phyloP scores from a whole-genome alignment of 2,113 vertebrate genomes.

The Nerophis ophidion region DNA sequence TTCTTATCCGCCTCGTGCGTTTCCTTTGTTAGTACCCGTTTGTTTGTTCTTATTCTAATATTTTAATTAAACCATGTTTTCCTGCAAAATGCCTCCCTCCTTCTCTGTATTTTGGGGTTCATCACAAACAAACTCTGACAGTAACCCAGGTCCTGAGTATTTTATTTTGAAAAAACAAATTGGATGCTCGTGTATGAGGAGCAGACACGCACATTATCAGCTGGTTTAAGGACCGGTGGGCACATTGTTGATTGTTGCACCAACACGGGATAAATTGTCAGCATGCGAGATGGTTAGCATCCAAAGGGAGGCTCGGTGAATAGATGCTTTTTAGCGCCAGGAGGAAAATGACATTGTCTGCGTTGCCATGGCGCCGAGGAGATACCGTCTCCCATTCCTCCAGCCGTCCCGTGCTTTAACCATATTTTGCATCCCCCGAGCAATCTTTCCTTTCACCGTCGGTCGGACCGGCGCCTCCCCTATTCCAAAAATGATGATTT shows the following conservation, averaged over 20 bases:
- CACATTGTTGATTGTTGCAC: slow-evolving; percentile 3
- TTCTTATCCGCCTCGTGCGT: too few relatives aligned
- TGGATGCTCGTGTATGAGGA: not conserved
- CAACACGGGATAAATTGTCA: slow-evolving; percentile 51
- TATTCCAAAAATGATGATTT: slow-evolving; percentile 45
- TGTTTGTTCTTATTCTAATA: too few relatives aligned
- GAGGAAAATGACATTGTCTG: slow-evolving; percentile 43
- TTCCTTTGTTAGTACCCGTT: too few relatives aligned
- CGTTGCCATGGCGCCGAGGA: slow-evolving; percentile 30
- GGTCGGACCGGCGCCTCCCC: slow-evolving; percentile 23
- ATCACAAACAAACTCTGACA: too few relatives aligned
- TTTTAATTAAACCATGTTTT: too few relatives aligned
- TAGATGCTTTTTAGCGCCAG: slow-evolving; percentile 14
- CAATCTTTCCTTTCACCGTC: slow-evolving; percentile 11
- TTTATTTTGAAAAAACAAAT: too few relatives aligned
- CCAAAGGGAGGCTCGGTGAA: not conserved
- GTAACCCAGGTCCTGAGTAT: too few relatives aligned
- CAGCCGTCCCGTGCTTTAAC: slow-evolving; percentile 31
- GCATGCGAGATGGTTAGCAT: slow-evolving; percentile 38
- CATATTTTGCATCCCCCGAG: slow-evolving; percentile 23
- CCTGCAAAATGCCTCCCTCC: too few relatives aligned
- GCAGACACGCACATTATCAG: slow-evolving; percentile 10
- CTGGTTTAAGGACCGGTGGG: slow-evolving; percentile 23
- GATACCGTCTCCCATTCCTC: slow-evolving; percentile 11
- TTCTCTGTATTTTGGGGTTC: too few relatives aligned